Evolutionary conservation across 2,888 invertebrate species (phyloP), one percentile per base, ranked within the genome.

Genomic region (Aspidiotus destructor): DNA sequence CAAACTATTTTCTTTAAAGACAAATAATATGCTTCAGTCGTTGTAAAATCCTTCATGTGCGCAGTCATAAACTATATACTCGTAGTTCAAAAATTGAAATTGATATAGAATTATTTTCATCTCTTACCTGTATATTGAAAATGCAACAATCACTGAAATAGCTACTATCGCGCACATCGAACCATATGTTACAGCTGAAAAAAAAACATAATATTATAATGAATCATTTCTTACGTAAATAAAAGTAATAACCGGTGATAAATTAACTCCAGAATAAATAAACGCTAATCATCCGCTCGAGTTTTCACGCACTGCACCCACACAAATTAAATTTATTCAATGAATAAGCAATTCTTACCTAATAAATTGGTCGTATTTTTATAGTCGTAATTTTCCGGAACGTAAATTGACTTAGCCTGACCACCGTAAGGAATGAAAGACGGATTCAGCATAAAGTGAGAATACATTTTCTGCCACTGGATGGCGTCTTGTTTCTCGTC

Each of bases 401-500:
- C 16, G 40, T 48, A 48, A 60, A 58, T 16, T 48, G 67, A 58
- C 28, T 67, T 55, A 11, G 57, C 57, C 17, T 67, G 67, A 60
- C 67, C 60, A n/a, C 48, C 48, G n/a, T 58, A 67, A 8, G 67
- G 67, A 48, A 67, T 67, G 67, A 58, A 67, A 58, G 67, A 67
- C 67, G 67, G 67, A 40, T 67, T 67, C 48, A 58, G 48, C 2
- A 57, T 67, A 44, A 67, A 48, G 52, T 67, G 58, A 44, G 67
- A 57, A 48, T 67, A 67, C n/a, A 67, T 11, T 48, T 60, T 67
- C 16, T 48, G 55, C 40, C 67, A 17, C 44, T 60, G 58, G 11
- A 60, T 48, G 5, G 28, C 28, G 28, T 28, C 28, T 28, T 28
- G 28, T 48, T 67, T 60, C 28, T 60, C 58, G 15, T 67, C 67